phyloP scores from a whole-genome alignment of 2,888 invertebrate genomes.

The Argynnis bischoffii region DNA sequence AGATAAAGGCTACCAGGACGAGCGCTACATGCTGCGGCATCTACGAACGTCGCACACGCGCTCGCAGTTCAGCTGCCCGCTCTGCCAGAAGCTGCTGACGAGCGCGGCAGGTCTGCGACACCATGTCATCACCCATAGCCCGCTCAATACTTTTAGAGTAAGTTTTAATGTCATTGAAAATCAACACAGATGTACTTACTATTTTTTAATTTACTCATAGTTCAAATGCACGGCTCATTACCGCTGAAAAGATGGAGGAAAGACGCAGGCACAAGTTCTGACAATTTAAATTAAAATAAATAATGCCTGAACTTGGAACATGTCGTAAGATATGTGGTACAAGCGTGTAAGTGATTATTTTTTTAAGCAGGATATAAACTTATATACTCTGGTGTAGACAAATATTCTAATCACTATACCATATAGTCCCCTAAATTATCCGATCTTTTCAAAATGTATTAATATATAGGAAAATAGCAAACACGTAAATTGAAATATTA shows the following conservation, averaged over 20 bases:
- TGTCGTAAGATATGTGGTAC: too few relatives aligned
- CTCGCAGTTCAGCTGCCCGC: conserved; percentile 66
- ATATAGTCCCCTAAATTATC: too few relatives aligned
- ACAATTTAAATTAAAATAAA: too few relatives aligned
- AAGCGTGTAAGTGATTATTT: too few relatives aligned
- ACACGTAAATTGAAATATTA: too few relatives aligned
- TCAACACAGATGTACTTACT: too few relatives aligned
- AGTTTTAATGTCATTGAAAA: conserved; percentile 29
- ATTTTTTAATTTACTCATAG: neutral
- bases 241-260: too few relatives aligned
- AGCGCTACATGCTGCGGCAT: conserved; percentile 80
- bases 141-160: conserved; percentile 68
- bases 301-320: too few relatives aligned
- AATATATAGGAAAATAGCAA: neutral
- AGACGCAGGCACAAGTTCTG: too few relatives aligned
- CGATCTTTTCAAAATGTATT: neutral
- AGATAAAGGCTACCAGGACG: conserved; percentile 73
- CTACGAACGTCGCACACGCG: conserved; percentile 72
- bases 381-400: too few relatives aligned
- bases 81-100: conserved; percentile 68
- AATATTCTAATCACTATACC: too few relatives aligned
- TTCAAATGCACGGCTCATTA: neutral
- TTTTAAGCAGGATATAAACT: too few relatives aligned
- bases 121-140: conserved; percentile 77
- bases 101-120: conserved; percentile 63